Percentiles rank a stretch among this genome's conserved stretches.
Evolutionary conservation across 2,797 vertebrate species (phyloP).

Genomic region (Cryptoprocta ferox): DNA sequence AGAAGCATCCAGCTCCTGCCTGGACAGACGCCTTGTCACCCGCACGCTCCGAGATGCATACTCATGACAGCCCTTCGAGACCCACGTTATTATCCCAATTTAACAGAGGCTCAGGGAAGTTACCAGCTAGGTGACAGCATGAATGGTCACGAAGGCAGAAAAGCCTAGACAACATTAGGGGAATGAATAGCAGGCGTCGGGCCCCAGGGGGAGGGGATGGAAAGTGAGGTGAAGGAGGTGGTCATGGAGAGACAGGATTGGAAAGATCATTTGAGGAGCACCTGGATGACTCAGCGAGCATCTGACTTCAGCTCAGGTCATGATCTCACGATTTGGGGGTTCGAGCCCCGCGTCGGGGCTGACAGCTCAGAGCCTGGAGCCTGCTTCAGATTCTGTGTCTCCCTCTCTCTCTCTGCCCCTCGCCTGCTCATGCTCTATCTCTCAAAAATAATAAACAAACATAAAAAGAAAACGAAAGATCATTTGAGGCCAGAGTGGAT

Average conservation of each 20-base stretch:
- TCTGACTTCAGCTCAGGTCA: too few species aligned
- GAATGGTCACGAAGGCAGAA: not conserved
- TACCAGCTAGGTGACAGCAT: not conserved
- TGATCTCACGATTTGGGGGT: too few species aligned
- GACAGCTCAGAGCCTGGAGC: too few species aligned
- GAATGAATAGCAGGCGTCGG: too few species aligned
- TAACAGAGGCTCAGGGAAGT: not conserved
- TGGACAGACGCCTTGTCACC: not conserved
- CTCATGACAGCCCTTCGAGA: not conserved
- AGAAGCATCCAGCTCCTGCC: not conserved
- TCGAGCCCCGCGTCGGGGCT: too few species aligned
- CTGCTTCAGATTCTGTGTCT: too few species aligned
- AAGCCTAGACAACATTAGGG: fast-evolving
- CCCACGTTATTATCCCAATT: not conserved
- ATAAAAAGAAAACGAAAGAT: not conserved
- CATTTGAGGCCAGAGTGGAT: not conserved
- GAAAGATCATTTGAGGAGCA: not conserved
- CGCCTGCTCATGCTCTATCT: too few species aligned
- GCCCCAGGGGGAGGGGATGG: too few species aligned
- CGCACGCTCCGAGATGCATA: not conserved
- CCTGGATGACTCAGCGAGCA: too few species aligned
- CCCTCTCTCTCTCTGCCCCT: too few species aligned
- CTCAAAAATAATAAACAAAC: too few species aligned
- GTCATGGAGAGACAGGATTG: not conserved
- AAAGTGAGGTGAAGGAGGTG: not conserved